A percentile compares a stretch with the other conserved stretches of the same genome.
phyloP scores from a whole-genome alignment of 2,888 invertebrate genomes.

The Xylocampa areola region DNA sequence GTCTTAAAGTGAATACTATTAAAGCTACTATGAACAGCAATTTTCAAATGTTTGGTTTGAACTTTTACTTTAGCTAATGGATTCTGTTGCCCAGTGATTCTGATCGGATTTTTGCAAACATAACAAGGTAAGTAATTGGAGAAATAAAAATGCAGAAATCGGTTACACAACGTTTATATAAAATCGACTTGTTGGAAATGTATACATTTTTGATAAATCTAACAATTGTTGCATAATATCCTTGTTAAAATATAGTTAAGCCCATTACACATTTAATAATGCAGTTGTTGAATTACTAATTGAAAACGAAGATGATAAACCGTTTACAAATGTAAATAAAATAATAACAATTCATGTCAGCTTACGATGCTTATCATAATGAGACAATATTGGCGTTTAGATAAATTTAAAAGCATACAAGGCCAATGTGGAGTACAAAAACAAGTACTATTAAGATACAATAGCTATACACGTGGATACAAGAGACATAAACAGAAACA shows the following conservation, averaged over 20 bases:
- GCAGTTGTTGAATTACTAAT: slow-evolving; percentile 9
- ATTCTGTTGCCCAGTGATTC: background rate
- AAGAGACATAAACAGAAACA: slow-evolving; percentile 75
- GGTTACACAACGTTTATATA: slow-evolving; percentile 52
- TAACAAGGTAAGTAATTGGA: slow-evolving; percentile 43
- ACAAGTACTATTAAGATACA: slow-evolving; percentile 57
- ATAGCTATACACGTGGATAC: slow-evolving; percentile 66
- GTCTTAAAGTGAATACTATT: too few species aligned
- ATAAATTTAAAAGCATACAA: slow-evolving; percentile 55
- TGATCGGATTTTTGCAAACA: slow-evolving; percentile 16
- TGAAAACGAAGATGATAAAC: slow-evolving; percentile 7
- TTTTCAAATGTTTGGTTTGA: too few species aligned
- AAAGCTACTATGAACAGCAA: too few species aligned
- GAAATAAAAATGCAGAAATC: slow-evolving; percentile 53
- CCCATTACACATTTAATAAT: slow-evolving; percentile 5
- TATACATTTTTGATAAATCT: slow-evolving; percentile 21
- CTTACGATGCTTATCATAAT: slow-evolving; percentile 51
- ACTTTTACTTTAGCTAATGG: too few species aligned
- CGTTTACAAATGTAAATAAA: slow-evolving; percentile 25
- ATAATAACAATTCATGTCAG: slow-evolving; percentile 30
- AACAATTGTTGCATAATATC: slow-evolving; percentile 30
- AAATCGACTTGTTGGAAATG: slow-evolving; percentile 7
- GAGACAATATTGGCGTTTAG: slow-evolving; percentile 51
- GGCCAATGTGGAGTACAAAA: slow-evolving; percentile 46
- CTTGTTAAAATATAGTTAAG: slow-evolving; percentile 3